A percentile compares a stretch with the other conserved stretches of the same genome.
Conservation (phyloP, 2,797 vertebrate genomes). For the Columba guinea region DNA sequence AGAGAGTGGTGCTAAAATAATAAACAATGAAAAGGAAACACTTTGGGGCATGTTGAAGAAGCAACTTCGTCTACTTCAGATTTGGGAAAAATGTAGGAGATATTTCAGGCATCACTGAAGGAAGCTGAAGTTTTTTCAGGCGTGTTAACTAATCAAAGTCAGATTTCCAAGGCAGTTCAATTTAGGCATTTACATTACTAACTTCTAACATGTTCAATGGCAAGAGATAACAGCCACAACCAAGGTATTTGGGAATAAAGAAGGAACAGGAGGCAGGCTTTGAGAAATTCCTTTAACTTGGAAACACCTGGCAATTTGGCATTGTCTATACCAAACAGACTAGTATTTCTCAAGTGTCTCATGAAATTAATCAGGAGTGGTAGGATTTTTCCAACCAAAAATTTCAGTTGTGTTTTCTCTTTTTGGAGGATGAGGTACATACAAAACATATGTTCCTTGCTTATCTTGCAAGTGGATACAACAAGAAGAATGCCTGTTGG, state of each 20-base stretch:
- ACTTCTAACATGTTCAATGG: not conserved
- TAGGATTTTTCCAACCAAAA: not conserved
- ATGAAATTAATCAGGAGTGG: rapidly evolving
- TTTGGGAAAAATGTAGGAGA: not conserved
- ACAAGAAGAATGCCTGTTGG: not conserved
- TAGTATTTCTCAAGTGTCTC: not conserved
- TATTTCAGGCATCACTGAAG: not conserved
- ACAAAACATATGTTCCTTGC: not conserved
- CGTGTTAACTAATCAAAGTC: not conserved
- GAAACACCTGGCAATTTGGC: not conserved
- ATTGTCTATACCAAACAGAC: not conserved
- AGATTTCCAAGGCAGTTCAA: not conserved
- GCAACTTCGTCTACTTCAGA: not conserved
- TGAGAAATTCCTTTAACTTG: not conserved
- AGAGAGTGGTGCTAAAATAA: not conserved
- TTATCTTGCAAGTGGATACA: not conserved
- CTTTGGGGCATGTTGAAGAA: not conserved
- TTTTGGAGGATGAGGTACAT: not conserved
- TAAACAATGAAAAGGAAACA: not conserved
- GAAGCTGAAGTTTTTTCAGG: not conserved
- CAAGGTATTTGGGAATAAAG: not conserved
- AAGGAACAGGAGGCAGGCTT: not conserved
- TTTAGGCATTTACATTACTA: not conserved
- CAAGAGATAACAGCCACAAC: not conserved
- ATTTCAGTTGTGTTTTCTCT: not conserved